Evolutionary conservation across 2,888 invertebrate genomes (phyloP), one percentile per base, ranked within the genome.

Genomic region (Drosophila atroscutellata): DNA sequence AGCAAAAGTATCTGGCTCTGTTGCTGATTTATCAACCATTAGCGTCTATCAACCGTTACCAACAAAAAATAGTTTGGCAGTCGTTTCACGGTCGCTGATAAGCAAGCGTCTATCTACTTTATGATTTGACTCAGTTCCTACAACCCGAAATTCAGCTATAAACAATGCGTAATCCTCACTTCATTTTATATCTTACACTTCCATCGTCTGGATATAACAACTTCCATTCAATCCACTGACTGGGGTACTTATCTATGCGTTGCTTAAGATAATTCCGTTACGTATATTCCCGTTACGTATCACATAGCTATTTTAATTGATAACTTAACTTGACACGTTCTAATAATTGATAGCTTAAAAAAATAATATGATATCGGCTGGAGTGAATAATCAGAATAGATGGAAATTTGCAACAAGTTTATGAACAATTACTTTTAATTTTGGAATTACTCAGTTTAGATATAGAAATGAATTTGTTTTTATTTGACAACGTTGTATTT

Each of bases 11-110:
- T 66, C 34, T 55, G n/a, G 11, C 32, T 8, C 26, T 34, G 15
- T 39, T 34, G 28, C 39, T 66, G 62, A 80, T 72, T 80, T 80
- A 83, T 83, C 77, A 81, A 74, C 57, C 52, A 83, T 83, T 80
- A 83, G 51, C 50, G 60, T 15, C 32, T 55, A 66, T 67, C 51
- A 65, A 24, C 49, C 67, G 71, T 81, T 75, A 62, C 49, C 64
- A 58, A 52, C 51, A 30, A 34, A 45, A 45, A 45, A 24, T 15
- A 32, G 42, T 51, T 56, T 67, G 56, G 8, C 24, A 26, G 55
- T 62, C 52, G 61, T 56, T 66, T 72, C 36, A 34, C 62, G 59
- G 30, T 26, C 51, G 34, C 60, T 85, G 82, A 78, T 81, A 72
- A 79, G 61, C 56, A 75, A 63, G 73, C 65, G 61, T 45, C 68